Evolutionary conservation across 2,888 invertebrate genomes (phyloP).

Genomic region (Trichopoda pennipes): DNA sequence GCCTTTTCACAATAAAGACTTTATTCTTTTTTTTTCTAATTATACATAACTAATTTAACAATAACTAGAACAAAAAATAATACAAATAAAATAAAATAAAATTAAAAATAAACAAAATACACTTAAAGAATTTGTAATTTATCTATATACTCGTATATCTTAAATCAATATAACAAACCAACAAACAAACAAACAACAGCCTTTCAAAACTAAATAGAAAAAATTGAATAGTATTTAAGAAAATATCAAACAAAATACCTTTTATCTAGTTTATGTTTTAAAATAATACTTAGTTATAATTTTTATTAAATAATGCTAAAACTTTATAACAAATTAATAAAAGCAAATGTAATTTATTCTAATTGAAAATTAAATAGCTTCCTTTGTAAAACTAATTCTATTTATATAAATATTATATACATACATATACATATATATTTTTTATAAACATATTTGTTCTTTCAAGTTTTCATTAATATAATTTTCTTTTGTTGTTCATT

Average conservation of each 20-base stretch:
- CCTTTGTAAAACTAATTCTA: slow-evolving; percentile 53
- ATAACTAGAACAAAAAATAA: slow-evolving; percentile 22
- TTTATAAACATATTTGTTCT: slow-evolving; percentile 53
- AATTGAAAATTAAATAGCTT: slow-evolving; percentile 53
- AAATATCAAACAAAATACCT: not conserved
- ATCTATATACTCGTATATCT: not conserved
- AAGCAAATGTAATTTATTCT: slow-evolving; percentile 25
- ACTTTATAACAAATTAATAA: slow-evolving; percentile 29
- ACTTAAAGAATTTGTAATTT: not conserved
- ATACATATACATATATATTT: slow-evolving; percentile 44
- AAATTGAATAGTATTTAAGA: slow-evolving; percentile 12
- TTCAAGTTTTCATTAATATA: slow-evolving; percentile 56
- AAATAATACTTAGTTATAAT: slow-evolving; percentile 35
- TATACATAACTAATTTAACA: slow-evolving; percentile 36
- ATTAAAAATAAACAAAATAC: slow-evolving; percentile 6
- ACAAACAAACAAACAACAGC: slow-evolving; percentile 24
- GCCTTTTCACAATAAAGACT: slow-evolving; percentile 40
- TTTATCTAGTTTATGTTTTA: slow-evolving; percentile 22
- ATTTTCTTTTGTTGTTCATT: slow-evolving; percentile 5
- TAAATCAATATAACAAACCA: slow-evolving; percentile 41
- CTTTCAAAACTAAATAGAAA: slow-evolving; percentile 58
- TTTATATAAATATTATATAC: slow-evolving; percentile 39
- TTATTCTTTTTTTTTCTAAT: slow-evolving; percentile 18
- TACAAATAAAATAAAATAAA: too few species aligned
- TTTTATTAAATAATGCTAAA: slow-evolving; percentile 38